A percentile compares a stretch with the other conserved stretches of the same genome.
Evolutionary conservation across 2,113 vertebrate species (phyloP).

Genomic region (Tachuris rubrigastra): DNA sequence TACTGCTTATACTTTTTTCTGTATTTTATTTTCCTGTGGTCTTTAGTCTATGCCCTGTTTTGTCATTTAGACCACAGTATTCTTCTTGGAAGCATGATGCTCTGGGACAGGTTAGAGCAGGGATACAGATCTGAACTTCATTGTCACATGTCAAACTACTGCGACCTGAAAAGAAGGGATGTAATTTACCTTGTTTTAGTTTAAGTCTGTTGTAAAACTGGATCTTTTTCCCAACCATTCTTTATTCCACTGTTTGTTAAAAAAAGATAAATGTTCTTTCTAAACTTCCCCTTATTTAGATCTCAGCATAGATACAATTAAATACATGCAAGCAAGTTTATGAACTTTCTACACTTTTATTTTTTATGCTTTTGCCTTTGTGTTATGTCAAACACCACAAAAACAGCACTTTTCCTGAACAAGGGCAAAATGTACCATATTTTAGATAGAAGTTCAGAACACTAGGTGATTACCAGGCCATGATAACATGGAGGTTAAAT

Average conservation of each 20-base stretch:
- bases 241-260: neutral
- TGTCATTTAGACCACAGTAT: neutral
- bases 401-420: neutral
- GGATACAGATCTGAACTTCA: neutral
- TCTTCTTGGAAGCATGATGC: neutral
- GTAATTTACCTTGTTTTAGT: neutral
- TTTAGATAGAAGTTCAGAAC: neutral
- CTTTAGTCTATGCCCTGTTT: neutral
- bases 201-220: neutral
- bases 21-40: neutral
- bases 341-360: neutral
- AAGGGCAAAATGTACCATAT: neutral
- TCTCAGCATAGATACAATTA: neutral
- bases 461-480: neutral
- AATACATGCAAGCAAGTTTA: neutral
- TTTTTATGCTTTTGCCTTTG: neutral
- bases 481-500: neutral
- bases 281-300: neutral
- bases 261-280: neutral
- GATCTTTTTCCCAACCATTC: neutral
- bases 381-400: neutral
- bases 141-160: neutral
- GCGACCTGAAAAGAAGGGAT: slow-evolving; percentile 14
- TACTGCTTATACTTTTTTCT: neutral
- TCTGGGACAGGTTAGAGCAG: neutral